phyloP scores from a whole-genome alignment of 2,113 vertebrate species.

The Rhinolophus sinicus region DNA sequence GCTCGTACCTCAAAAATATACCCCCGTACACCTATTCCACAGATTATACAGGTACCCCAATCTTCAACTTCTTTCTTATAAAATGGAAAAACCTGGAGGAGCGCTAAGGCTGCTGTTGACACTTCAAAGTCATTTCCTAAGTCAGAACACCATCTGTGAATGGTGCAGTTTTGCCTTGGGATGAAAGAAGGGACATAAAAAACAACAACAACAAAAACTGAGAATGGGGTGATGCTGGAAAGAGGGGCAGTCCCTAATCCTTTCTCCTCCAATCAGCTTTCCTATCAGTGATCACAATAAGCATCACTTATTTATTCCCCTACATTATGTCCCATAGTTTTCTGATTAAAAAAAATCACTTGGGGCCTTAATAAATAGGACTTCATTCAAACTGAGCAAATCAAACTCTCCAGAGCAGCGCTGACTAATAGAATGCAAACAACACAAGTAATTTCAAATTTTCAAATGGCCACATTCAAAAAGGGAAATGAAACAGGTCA shows the following conservation, averaged over 20 bases:
- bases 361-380: neutral
- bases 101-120: neutral
- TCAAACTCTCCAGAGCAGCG: neutral
- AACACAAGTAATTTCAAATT: neutral
- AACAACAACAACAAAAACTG: neutral
- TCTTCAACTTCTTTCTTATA: neutral
- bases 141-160: neutral
- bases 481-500: neutral
- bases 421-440: neutral
- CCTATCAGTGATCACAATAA: neutral
- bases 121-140: neutral
- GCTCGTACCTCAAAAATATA: neutral
- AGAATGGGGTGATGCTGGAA: neutral
- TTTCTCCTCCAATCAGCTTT: neutral
- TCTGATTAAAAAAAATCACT: neutral
- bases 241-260: neutral
- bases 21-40: fast-evolving
- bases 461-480: neutral
- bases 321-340: neutral
- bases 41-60: neutral
- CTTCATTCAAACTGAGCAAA: neutral
- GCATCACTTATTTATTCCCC: neutral
- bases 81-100: neutral
- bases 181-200: neutral
- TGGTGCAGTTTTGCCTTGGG: neutral